Evolutionary conservation across 2,888 invertebrate species (phyloP).

Genomic region (Melinopterus prodromus): DNA sequence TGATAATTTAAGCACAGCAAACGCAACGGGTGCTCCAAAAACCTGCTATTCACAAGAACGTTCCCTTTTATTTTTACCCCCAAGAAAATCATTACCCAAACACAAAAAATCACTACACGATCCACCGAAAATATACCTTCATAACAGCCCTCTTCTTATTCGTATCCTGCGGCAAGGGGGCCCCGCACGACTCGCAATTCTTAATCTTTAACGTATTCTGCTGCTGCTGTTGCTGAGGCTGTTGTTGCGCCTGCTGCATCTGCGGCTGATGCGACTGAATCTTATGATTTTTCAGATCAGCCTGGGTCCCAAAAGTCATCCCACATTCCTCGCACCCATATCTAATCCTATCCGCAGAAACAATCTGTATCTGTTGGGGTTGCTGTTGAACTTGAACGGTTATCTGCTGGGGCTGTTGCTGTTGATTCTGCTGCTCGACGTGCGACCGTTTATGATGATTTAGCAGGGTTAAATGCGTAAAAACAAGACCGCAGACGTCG

Average conservation of each 20-base stretch:
- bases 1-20: too few species aligned
- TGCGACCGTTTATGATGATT: constrained; percentile 88
- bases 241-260: constrained; percentile 49
- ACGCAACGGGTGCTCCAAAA: too few species aligned
- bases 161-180: constrained; percentile 58
- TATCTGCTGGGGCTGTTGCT: constrained; percentile 52
- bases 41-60: too few species aligned
- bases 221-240: constrained; percentile 54
- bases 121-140: constrained; percentile 47
- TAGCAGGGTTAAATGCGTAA: constrained; percentile 81
- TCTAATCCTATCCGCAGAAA: constrained; percentile 63
- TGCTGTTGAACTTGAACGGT: constrained; percentile 58
- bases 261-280: constrained; percentile 56
- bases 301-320: constrained; percentile 57
- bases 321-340: constrained; percentile 60
- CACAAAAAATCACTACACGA: too few species aligned
- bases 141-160: constrained; percentile 60
- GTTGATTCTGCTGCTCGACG: constrained; percentile 58
- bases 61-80: too few species aligned
- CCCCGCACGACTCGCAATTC: constrained; percentile 60
- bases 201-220: constrained; percentile 59
- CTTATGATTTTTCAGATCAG: constrained; percentile 59
- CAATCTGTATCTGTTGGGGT: constrained; percentile 67
- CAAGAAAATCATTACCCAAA: too few species aligned
- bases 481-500: constrained; percentile 87